These are phyloP conservation scores for Sebastes steindachneri DNA, from an alignment of 2,797 vertebrate species.

Conservation along the genomic window DNA sequence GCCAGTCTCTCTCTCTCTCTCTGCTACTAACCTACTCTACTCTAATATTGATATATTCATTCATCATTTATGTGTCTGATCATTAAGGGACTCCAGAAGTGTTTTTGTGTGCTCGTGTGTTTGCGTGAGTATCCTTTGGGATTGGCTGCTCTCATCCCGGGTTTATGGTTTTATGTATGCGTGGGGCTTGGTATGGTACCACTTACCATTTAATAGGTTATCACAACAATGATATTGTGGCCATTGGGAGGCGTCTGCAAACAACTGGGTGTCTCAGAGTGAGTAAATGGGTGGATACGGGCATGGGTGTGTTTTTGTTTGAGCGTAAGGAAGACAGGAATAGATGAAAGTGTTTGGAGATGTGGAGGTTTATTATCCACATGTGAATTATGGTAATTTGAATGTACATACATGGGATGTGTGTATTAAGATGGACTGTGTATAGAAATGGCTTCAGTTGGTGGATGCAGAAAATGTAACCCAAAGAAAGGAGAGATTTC, in stretches of 20 bases:
- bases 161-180: conserved; percentile 69
- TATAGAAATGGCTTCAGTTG: not conserved
- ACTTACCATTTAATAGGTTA: conserved; percentile 79
- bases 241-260: conserved; percentile 55
- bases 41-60: conserved; percentile 79
- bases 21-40: conserved; percentile 58
- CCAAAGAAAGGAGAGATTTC: conserved; percentile 40
- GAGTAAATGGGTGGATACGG: conserved; percentile 43
- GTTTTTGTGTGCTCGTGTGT: conserved; percentile 38
- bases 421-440: conserved; percentile 1
- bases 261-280: conserved; percentile 41
- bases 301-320: conserved; percentile 36
- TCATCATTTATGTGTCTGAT: conserved; percentile 79
- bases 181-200: conserved; percentile 61
- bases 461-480: conserved; percentile 20
- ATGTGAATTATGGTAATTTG: conserved; percentile 10
- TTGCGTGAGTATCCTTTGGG: conserved; percentile 52
- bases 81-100: conserved; percentile 73
- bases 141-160: conserved; percentile 61
- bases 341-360: not conserved
- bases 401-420: not conserved
- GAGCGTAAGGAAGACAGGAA: not conserved
- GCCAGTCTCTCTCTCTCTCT: conserved; percentile 19
- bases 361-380: not conserved
- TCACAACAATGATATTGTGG: conserved; percentile 62